Base-by-base conservation (phyloP, 2,797 vertebrate genomes). In the Lutjanus argentimaculatus region DNA sequence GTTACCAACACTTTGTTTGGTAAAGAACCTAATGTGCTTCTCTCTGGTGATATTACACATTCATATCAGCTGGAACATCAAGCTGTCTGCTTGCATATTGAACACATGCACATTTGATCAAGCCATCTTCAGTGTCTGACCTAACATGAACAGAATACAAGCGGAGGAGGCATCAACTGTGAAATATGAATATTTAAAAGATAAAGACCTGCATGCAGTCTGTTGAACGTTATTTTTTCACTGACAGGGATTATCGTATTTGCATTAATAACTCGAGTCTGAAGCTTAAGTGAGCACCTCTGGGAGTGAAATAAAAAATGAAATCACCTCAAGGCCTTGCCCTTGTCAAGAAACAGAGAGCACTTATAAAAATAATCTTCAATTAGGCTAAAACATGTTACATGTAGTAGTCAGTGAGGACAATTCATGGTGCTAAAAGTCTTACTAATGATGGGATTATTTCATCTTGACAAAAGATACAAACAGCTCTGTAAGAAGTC, bases 151-250 rank as follows among this genome's bases (percentile, higher is more conserved):
- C 16, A 4, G 7, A 70, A 55, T 46, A 19, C 3, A 14, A 40
- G 30, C 40, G 46, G 10, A 64, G 21, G 48, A 69, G 6, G 16
- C 36, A 19, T 19, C 4, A 1, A 14, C 19, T 46, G 21, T 61
- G 17, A 72, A 78, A 80, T 21, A 43, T 73, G 25, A 83, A 71
- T 76, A 69, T 85, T 75, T 43, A 59, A 82, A 30, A 58, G n/a
- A 52, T 49, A 64, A 55, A 64, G 16, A 58, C 40, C 40, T 55
- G 15, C 42, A 22, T 40, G 22, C 19, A 63, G 14, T 48, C 72
- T 17, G 25, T 48, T 58, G 30, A 64, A 19, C 1, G 30, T 25
- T 48, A 16, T 62, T 67, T 40, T 52, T 68, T 21, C 7, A 52
- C 8, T n/a, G 48, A 55, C 16, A 63, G 10, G 8, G 17, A 71